A percentile compares a stretch with the other conserved stretches of the same genome.
Evolutionary conservation across 2,888 invertebrate species (phyloP).

Genomic region (Drosophila neonasuta): DNA sequence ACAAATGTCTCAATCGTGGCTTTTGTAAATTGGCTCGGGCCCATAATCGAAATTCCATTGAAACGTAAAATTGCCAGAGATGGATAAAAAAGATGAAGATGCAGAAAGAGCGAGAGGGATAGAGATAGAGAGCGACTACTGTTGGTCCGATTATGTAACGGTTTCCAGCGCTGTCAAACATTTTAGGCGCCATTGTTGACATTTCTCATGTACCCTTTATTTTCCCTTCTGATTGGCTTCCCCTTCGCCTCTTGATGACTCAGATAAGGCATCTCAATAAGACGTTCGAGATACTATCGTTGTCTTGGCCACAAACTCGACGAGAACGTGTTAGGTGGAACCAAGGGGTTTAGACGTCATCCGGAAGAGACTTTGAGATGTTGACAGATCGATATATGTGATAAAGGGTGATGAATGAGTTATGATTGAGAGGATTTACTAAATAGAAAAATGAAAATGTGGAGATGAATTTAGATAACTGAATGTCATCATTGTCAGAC

Average conservation of each 20-base stretch:
- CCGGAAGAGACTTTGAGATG: constrained; percentile 16
- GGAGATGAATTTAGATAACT: not conserved
- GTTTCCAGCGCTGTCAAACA: constrained; percentile 47
- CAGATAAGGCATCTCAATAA: constrained; percentile 44
- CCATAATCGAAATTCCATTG: constrained; percentile 80
- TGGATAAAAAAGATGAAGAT: constrained; percentile 14
- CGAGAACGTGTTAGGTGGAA: constrained; percentile 22
- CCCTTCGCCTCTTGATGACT: constrained; percentile 38
- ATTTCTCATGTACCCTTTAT: constrained; percentile 55
- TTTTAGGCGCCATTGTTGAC: constrained; percentile 62
- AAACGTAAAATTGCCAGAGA: constrained; percentile 77
- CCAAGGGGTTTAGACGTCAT: constrained; percentile 23
- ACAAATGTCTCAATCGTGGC: constrained; percentile 75
- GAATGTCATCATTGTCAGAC: not conserved
- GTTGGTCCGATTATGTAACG: constrained; percentile 42
- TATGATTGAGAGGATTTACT: constrained; percentile 18
- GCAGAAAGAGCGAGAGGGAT: not conserved
- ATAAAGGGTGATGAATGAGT: constrained; percentile 17
- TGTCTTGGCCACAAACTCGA: constrained; percentile 30
- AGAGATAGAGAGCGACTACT: constrained; percentile 16
- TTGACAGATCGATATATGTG: constrained; percentile 41
- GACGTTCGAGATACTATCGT: constrained; percentile 47
- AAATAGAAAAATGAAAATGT: not conserved
- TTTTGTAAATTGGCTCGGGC: constrained; percentile 71
- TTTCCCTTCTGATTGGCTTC: constrained; percentile 30